Base-by-base conservation (phyloP, 2,113 vertebrate genomes). In the Natator depressus region DNA sequence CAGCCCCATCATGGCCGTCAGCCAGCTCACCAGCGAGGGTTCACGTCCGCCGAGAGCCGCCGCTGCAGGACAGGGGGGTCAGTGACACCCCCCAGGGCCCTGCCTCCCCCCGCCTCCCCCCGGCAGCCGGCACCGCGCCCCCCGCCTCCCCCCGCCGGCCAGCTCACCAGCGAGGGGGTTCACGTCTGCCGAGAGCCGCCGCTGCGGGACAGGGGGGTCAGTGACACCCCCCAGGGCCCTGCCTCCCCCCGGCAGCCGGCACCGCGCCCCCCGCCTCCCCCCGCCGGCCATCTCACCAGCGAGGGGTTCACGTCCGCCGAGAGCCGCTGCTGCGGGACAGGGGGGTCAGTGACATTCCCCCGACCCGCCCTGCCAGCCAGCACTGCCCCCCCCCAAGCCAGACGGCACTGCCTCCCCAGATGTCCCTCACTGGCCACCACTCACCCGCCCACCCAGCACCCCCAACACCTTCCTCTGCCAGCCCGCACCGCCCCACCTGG, bases 1-100 rank as follows among this genome's bases (percentile, higher is more conserved):
- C 98, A 99, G 98, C 2, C 99, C 99, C 99, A 99, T 99, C 98
- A 99, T 99, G n/a, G 99, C 99, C 89, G 99, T 99, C 98, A 99
- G 98, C 99, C 99, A 99, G 98, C 99, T 99, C 80, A 99, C 99
- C 95, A 99, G 96, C 7, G 98, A 99, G 3, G 99, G 89, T 99
- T 99, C 91, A 99, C 99, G 80, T 99, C 99, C 3, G 98, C 98
- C 3, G 99, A 99, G 98, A 99, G 99, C 54, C 99, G 98, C 88
- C 99, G 98, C 99, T 99, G 97, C 13, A 16, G 88, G 35, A 92
- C n/a, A 85, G 75, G 92, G 13, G 85, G 89, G 49, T 80, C 14
- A 47, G 16, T n/a, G 6, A 14, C 13, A 12, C 49, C 49, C 12
- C 24, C n/a, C 46, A 31, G 8, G 19, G 22, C 42, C 25, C 65